Evolutionary conservation across 2,888 invertebrate genomes (phyloP), one percentile per base, ranked within the genome.

Genomic region (Geotrupes spiniger): DNA sequence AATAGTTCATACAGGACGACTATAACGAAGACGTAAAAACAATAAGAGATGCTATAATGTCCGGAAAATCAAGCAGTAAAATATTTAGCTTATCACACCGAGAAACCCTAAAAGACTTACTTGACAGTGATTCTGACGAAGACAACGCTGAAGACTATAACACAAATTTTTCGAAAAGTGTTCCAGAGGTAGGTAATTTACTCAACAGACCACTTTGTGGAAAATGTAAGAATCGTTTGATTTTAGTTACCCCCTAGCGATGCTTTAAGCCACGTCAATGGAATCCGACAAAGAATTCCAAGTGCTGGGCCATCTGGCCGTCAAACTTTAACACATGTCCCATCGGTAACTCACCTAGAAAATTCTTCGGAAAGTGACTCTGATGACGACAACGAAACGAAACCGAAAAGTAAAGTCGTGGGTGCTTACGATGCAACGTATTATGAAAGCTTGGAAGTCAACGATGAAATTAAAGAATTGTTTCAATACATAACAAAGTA

Each of bases 401-500:
- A 61, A 26, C 57, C 54, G 28, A 57, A 54, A 42, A 44, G 54
- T 27, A 33, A 36, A 12, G 46, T 70, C 11, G 64, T 67, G 9
- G 81, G 81, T 0, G 79, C 80, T 15, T 93, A 93, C 70, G 88
- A 93, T 72, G 88, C 92, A 1, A 83, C 85, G 56, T 83, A 88
- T 59, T 97, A 85, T 76, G 88, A 90, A 54, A 83, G 89, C 66
- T 74, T 97, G 49, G 81, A 87, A 48, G 87, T 92, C 39, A 82
- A 87, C 1, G 76, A 84, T 0, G 96, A 97, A 55, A 82, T 95
- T 57, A 92, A 91, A 66, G 94, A 96, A 62, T 75, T 97, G 4
- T 96, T 98, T 73, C 89, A 92, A 63, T 93, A 91, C 63, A 96
- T 98, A 52, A 84, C 87, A 62, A 87, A 88, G 91, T 89, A 71